These are phyloP conservation scores for Ginglymostoma cirratum DNA, from an alignment of 2,113 vertebrate genomes.

Conservation along the genomic window DNA sequence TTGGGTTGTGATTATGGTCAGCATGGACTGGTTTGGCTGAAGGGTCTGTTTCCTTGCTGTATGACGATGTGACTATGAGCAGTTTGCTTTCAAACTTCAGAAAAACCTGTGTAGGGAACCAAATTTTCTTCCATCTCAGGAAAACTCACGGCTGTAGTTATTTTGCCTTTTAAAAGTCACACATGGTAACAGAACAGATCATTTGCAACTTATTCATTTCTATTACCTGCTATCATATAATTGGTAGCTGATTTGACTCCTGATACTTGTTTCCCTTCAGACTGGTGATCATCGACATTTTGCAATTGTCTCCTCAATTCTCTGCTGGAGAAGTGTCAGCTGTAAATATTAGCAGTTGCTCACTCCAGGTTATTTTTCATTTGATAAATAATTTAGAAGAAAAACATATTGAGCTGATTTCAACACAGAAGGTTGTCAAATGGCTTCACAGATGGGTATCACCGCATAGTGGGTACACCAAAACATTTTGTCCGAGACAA, in stretches of 20 bases:
- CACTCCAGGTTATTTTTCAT: slow-evolving; percentile 25
- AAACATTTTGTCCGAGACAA: background rate
- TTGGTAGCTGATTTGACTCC: background rate
- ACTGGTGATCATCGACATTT: slow-evolving; percentile 10
- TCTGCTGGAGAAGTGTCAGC: slow-evolving; percentile 20
- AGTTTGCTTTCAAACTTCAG: background rate
- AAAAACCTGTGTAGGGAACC: background rate
- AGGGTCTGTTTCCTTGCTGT: no score
- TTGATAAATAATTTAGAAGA: slow-evolving; percentile 32
- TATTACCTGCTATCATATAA: background rate
- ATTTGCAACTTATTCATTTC: background rate
- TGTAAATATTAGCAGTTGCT: slow-evolving; percentile 28
- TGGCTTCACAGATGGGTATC: slow-evolving; percentile 10
- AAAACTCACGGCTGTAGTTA: background rate
- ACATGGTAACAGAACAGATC: background rate
- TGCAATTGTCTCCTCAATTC: background rate
- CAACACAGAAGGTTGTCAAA: slow-evolving; percentile 29
- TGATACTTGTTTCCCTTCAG: background rate
- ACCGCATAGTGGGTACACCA: background rate
- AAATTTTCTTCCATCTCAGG: background rate
- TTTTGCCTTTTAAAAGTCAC: background rate
- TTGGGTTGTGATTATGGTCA: no score
- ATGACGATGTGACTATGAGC: no score
- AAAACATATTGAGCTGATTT: slow-evolving; percentile 35
- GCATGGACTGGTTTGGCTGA: no score